These are phyloP conservation scores for Anarhynchus alexandrinus DNA, from an alignment of 2,113 vertebrate species.

Conservation along the genomic window DNA sequence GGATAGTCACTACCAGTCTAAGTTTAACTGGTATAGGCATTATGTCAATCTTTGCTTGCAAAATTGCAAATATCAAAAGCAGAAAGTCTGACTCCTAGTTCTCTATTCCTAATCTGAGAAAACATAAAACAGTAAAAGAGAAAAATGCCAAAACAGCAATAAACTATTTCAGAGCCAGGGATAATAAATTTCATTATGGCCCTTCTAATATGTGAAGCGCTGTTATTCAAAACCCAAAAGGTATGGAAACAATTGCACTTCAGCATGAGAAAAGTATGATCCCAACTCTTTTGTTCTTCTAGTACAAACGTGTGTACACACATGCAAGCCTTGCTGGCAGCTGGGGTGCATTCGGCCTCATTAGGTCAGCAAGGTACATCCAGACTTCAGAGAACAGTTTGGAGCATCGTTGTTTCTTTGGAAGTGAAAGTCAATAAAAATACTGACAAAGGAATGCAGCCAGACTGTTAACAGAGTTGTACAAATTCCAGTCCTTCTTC, in stretches of 20 bases:
- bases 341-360: not conserved
- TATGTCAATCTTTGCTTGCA: not conserved
- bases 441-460: conserved; percentile 7
- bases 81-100: not conserved
- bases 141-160: not conserved
- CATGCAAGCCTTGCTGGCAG: not conserved
- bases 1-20: not conserved
- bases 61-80: not conserved
- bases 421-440: conserved; percentile 36
- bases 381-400: not conserved
- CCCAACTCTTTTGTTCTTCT: not conserved
- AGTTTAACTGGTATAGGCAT: not conserved
- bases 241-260: not conserved
- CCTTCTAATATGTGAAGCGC: not conserved
- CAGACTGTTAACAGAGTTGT: not conserved
- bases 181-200: not conserved
- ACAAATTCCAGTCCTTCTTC: conserved; percentile 5
- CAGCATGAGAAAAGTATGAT: not conserved
- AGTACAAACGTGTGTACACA: not conserved
- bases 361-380: not conserved
- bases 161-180: not conserved
- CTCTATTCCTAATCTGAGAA: not conserved
- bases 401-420: not conserved
- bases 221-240: not conserved
- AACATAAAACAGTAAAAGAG: not conserved